Base-by-base conservation (phyloP, 2,888 invertebrate species). In the Pachydiplax longipennis region DNA sequence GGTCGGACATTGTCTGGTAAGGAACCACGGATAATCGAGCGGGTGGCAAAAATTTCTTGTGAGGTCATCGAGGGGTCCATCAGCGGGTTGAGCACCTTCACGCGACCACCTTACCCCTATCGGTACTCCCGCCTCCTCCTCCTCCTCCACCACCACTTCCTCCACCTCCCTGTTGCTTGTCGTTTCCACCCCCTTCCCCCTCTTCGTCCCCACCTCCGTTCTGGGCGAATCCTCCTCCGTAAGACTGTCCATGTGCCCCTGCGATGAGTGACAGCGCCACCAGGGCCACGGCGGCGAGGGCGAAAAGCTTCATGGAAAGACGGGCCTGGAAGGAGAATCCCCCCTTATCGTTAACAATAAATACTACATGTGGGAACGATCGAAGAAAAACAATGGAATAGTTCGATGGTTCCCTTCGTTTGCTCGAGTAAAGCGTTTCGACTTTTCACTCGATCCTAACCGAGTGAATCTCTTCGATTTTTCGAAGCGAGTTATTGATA, bases 81-180 rank as follows among this genome's bases (percentile, higher is more conserved):
- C 61, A 31, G 53, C 48, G 61, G n/a, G n/a, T n/a, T n/a, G n/a
- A n/a, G 61, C 58, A 37, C 13, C 6, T 13, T 31, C 12, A 58
- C 61, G 48, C 53, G 18, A 37, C 87, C 87, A 65, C 87, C 87
- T 87, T 87, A 87, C 87, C 87, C 87, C 87, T 87, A 61, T 87
- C 87, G 3, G 58, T 58, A 61, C 87, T 87, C 65, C 87, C 87
- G 58, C 87, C 83, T 53, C 82, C 81, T 83, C 82, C 81, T 83
- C 82, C 82, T 31, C 87, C 83, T 44, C 82, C 82, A 53, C 83
- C 87, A 35, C 87, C 37, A 37, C 87, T n/a, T 25, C 87, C 61
- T 87, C 87, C 87, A 61, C 87, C 87, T 31, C 83, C 83, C 8
- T 61, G 58, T 61, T 87, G 61, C 37, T 61, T 35, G 61, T 35